Evolutionary conservation across 1,140 invertebrate species (phyloP).

Genomic region (Halictus rubicundus): DNA sequence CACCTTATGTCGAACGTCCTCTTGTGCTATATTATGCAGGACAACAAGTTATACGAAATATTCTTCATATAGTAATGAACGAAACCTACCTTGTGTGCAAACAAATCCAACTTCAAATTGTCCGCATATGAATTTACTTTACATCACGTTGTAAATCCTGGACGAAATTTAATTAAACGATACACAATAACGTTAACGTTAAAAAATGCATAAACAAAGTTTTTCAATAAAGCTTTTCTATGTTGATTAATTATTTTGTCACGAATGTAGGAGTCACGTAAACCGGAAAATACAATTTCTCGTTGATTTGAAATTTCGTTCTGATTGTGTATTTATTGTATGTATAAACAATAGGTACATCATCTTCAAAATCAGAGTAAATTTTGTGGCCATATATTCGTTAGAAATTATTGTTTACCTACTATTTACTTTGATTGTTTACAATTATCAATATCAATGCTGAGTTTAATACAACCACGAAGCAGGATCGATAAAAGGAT

Average conservation of each 20-base stretch:
- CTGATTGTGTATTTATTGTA: too few relatives aligned
- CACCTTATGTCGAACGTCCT: neutral
- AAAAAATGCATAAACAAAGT: neutral
- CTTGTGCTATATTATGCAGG: neutral
- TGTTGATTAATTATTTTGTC: neutral
- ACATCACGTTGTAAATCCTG: neutral
- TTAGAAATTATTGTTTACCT: neutral
- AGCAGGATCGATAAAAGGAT: constrained; percentile 21
- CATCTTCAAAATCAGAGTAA: neutral
- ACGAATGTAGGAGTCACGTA: neutral
- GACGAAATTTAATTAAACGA: neutral
- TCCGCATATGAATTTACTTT: neutral
- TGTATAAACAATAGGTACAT: neutral
- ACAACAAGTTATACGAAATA: neutral
- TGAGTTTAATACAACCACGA: constrained; percentile 13
- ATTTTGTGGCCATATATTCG: neutral
- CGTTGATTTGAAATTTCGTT: too few relatives aligned
- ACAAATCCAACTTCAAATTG: neutral
- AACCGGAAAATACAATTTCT: neutral
- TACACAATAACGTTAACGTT: neutral
- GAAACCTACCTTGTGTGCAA: neutral
- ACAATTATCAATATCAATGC: neutral
- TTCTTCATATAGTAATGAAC: too few relatives aligned
- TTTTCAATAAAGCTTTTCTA: neutral
- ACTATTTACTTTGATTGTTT: neutral